phyloP scores from a whole-genome alignment of 92 coral and sea anemone species.

The Porites evermanni region DNA sequence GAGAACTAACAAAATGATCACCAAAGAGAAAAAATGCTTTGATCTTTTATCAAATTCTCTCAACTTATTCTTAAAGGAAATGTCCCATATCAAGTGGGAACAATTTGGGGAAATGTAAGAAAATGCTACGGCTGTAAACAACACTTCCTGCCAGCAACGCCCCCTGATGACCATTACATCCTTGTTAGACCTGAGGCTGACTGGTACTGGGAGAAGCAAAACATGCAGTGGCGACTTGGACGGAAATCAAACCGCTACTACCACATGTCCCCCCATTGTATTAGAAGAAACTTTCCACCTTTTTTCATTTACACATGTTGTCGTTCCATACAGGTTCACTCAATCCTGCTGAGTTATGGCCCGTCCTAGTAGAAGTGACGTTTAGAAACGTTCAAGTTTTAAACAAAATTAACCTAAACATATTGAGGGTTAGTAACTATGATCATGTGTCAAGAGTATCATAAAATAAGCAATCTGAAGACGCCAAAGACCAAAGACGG shows the following conservation, averaged over 20 bases:
- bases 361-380: no score
- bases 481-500: no score
- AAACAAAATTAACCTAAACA: no score
- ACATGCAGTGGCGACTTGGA: slow-evolving; percentile 31
- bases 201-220: slow-evolving; percentile 30
- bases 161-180: slow-evolving; percentile 31
- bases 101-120: slow-evolving; percentile 71
- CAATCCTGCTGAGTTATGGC: no score
- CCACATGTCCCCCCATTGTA: slow-evolving; percentile 38
- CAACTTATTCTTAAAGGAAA: no score
- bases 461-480: no score
- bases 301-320: background rate
- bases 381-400: no score
- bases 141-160: slow-evolving; percentile 33
- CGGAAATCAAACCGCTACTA: slow-evolving; percentile 28
- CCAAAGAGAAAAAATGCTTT: no score
- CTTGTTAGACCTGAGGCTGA: slow-evolving; percentile 48
- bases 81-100: slow-evolving; percentile 44
- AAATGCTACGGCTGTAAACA: slow-evolving; percentile 63
- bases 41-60: no score
- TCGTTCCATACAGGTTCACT: slow-evolving; percentile 13
- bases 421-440: no score
- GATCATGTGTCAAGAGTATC: no score
- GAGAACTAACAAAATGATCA: no score
- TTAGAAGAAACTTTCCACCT: slow-evolving; percentile 16